A percentile compares a stretch with the other conserved stretches of the same genome.
Evolutionary conservation across 2,888 invertebrate genomes (phyloP).

Genomic region (Argyra leucocephala): DNA sequence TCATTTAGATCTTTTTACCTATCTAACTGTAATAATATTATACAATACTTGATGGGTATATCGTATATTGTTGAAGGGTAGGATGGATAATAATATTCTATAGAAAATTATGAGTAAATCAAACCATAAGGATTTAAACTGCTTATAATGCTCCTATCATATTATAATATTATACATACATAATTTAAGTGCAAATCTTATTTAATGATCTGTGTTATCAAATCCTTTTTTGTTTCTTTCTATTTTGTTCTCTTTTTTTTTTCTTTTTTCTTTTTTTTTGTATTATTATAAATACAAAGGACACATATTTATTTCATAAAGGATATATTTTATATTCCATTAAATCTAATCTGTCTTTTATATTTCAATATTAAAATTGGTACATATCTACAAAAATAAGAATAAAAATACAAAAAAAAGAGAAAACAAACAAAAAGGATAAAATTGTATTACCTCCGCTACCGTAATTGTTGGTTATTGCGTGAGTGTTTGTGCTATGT

Average conservation of each 20-base stretch:
- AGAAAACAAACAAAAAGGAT: neutral
- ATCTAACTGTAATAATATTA: too few relatives aligned
- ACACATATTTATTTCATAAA: conserved; percentile 6
- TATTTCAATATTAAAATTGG: conserved; percentile 2
- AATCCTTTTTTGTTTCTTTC: neutral
- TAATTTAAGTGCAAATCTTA: neutral
- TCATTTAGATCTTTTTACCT: too few relatives aligned
- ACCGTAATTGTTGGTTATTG: neutral
- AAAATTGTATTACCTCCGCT: neutral
- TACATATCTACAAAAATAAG: neutral
- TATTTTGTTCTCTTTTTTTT: too few relatives aligned
- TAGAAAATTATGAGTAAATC: too few relatives aligned
- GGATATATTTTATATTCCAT: conserved; percentile 3
- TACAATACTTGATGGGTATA: too few relatives aligned
- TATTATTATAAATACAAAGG: too few relatives aligned
- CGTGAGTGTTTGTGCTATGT: neutral
- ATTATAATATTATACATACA: neutral
- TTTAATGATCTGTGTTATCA: conserved; percentile 4
- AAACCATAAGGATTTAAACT: neutral
- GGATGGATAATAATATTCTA: too few relatives aligned
- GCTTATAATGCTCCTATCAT: neutral
- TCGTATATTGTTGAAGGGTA: too few relatives aligned
- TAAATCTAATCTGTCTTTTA: conserved; percentile 3
- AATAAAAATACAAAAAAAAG: neutral
- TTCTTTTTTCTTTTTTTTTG: too few relatives aligned